phyloP scores from a whole-genome alignment of 1,140 invertebrate species.

The Nixonia krombeini region DNA sequence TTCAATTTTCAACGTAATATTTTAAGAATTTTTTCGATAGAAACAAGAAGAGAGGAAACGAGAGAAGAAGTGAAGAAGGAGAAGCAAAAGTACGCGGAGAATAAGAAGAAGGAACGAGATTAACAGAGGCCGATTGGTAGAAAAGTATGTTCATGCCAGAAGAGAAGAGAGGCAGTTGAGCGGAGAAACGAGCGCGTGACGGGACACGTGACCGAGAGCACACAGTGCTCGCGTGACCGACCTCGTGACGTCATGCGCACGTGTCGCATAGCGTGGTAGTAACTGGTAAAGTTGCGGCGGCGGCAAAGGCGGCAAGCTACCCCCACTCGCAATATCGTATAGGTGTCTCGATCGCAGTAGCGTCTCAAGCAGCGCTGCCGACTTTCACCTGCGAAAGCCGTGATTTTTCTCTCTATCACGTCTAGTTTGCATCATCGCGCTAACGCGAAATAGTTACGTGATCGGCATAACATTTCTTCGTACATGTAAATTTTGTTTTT shows the following conservation, averaged over 20 bases:
- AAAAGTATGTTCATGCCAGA: no score
- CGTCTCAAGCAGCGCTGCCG: constrained; percentile 49
- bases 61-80: no score
- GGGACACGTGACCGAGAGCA: constrained; percentile 69
- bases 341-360: constrained; percentile 40
- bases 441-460: neutral
- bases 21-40: no score
- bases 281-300: constrained; percentile 35
- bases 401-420: neutral
- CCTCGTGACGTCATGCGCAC: constrained; percentile 66
- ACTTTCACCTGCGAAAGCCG: constrained; percentile 58
- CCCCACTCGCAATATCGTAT: neutral
- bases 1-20: no score
- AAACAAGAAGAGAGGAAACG: no score
- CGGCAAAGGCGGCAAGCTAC: constrained; percentile 19
- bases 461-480: no score
- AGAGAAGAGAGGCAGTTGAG: neutral
- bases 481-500: no score
- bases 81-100: no score
- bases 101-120: no score
- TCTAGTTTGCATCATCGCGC: neutral
- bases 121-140: no score
- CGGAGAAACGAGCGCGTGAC: constrained; percentile 63
- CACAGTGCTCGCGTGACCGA: constrained; percentile 70
- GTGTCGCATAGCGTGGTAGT: constrained; percentile 69